Percentiles rank a stretch among this genome's conserved stretches.
These are phyloP conservation scores for Formica aserva DNA, from an alignment of 2,888 invertebrate species.

Conservation along the genomic window DNA sequence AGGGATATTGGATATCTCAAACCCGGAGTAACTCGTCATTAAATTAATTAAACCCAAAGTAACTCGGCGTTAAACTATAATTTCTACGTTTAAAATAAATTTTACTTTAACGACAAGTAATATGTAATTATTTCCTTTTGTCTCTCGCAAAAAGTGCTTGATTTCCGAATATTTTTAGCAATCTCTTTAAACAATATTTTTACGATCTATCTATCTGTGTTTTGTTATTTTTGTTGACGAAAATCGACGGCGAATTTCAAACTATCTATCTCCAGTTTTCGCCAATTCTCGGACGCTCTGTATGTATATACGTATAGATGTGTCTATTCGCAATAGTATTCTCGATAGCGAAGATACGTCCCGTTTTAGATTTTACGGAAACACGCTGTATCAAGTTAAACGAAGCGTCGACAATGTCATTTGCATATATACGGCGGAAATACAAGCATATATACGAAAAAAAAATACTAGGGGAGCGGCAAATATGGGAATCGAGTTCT, in stretches of 20 bases:
- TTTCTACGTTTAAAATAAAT: neutral
- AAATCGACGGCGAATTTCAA: neutral
- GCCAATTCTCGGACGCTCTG: neutral
- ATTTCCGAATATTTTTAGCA: neutral
- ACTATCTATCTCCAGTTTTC: neutral
- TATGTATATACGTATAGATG: constrained; percentile 40
- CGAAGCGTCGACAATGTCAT: constrained; percentile 42
- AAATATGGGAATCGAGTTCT: constrained; percentile 21
- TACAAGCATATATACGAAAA: constrained; percentile 41
- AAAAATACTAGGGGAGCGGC: constrained; percentile 23
- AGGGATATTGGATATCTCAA: neutral
- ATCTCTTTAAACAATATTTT: no score
- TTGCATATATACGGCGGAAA: constrained; percentile 47
- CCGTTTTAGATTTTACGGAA: constrained; percentile 33
- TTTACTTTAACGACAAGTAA: neutral
- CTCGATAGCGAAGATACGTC: constrained; percentile 4
- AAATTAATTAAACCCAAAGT: neutral
- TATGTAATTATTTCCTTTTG: neutral
- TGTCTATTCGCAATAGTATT: constrained; percentile 4
- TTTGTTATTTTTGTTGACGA: neutral
- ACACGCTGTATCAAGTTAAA: constrained; percentile 34
- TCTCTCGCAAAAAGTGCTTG: neutral
- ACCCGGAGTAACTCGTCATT: neutral
- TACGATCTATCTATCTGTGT: neutral
- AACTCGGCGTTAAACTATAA: neutral